phyloP scores from a whole-genome alignment of 1,140 invertebrate genomes.

The Leptopilina clavipes region DNA sequence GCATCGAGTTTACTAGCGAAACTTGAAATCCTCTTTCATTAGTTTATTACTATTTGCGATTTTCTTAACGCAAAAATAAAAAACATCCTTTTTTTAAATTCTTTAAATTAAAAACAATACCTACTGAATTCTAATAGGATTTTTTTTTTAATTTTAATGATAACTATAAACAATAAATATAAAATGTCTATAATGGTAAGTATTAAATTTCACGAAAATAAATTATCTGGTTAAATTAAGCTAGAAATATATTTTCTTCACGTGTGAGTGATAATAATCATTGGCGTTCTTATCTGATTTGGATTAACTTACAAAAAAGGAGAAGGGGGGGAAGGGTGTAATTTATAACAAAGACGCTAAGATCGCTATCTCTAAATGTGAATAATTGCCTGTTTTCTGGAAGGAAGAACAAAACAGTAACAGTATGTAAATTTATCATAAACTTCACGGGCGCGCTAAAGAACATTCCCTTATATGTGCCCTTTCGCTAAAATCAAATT shows the following conservation, averaged over 20 bases:
- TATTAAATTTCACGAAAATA: background rate
- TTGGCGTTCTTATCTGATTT: constrained; percentile 16
- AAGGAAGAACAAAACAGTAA: constrained; percentile 11
- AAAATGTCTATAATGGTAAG: background rate
- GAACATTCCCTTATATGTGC: background rate
- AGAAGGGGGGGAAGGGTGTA: background rate
- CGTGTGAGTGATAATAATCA: constrained; percentile 17
- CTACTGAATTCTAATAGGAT: no score
- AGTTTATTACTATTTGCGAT: background rate
- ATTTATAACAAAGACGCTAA: constrained; percentile 22
- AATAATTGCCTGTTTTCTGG: constrained; percentile 32
- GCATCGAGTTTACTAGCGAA: background rate
- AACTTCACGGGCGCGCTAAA: background rate
- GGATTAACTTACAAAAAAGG: background rate
- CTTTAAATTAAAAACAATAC: no score
- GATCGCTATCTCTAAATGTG: constrained; percentile 22
- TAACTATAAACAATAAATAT: no score
- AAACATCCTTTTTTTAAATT: background rate
- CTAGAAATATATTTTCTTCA: constrained; percentile 14
- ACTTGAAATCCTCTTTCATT: constrained; percentile 22
- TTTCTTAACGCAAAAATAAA: no score
- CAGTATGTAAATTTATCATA: background rate
- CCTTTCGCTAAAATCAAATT: constrained; percentile 21
- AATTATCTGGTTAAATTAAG: constrained; percentile 2
- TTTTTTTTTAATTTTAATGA: no score